Percentiles rank a stretch among this genome's conserved stretches.
These are phyloP conservation scores for Mormyrops attenuatus DNA, from an alignment of 2,797 vertebrate genomes.

Conservation along the genomic window DNA sequence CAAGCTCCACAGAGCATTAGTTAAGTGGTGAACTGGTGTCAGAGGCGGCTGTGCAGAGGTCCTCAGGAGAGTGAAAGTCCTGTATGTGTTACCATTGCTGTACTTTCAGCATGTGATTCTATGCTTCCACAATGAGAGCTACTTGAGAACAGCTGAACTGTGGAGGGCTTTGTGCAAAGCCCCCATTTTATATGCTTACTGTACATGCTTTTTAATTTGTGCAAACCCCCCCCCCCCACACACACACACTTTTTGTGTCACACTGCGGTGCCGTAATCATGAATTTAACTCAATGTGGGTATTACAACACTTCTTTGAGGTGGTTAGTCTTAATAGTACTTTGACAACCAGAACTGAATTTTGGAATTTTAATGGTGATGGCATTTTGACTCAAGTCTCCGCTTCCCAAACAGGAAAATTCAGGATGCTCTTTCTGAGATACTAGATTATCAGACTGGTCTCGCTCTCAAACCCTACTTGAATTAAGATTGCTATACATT, in stretches of 20 bases:
- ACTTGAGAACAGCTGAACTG: not conserved
- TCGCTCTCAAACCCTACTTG: not conserved
- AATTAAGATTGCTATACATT: not conserved
- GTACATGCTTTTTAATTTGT: not conserved
- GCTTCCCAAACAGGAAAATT: not conserved
- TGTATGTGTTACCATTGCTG: not conserved
- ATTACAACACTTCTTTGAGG: not conserved
- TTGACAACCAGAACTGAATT: not conserved
- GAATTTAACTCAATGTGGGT: not conserved
- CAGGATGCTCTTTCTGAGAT: not conserved
- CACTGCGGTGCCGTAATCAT: not conserved
- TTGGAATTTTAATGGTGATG: not conserved
- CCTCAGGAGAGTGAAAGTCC: not conserved
- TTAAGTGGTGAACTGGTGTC: not conserved
- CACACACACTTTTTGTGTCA: not conserved
- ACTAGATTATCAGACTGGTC: not conserved
- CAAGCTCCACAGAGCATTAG: not conserved
- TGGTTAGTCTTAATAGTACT: not conserved
- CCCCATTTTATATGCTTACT: not conserved
- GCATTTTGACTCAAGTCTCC: not conserved
- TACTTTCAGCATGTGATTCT: not conserved
- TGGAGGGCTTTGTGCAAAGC: not conserved
- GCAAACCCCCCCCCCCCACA: not conserved
- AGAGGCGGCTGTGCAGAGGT: not conserved
- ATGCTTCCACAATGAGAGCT: not conserved